phyloP scores from a whole-genome alignment of 2,113 vertebrate species.

The Chamaea fasciata region DNA sequence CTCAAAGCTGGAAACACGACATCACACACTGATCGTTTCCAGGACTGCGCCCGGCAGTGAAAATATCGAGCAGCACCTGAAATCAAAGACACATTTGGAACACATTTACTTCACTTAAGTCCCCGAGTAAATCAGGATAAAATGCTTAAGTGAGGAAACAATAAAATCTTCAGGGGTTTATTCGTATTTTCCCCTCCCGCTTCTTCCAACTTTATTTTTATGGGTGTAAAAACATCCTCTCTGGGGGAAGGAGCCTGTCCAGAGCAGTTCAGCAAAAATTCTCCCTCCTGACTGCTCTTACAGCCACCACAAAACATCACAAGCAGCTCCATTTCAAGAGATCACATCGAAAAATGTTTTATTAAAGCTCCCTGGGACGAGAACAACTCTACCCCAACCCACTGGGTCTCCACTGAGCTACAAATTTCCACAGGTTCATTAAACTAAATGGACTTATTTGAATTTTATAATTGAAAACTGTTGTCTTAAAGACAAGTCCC shows the following conservation, averaged over 20 bases:
- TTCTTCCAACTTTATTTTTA: not conserved
- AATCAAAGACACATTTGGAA: not conserved
- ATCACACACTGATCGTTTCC: not conserved
- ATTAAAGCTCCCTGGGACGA: not conserved
- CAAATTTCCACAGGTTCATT: conserved; percentile 12
- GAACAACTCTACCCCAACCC: not conserved
- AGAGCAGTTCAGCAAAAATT: not conserved
- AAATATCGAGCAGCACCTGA: not conserved
- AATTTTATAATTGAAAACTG: conserved; percentile 66
- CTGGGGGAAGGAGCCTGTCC: not conserved
- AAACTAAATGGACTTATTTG: conserved; percentile 42
- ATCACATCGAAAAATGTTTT: not conserved
- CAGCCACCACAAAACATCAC: not conserved
- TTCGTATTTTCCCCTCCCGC: fast-evolving
- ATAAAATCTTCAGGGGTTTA: not conserved
- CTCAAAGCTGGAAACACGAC: not conserved
- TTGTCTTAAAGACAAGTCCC: conserved; percentile 50
- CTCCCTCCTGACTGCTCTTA: not conserved
- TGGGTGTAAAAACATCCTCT: not conserved
- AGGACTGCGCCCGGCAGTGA: not conserved
- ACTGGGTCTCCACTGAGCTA: not conserved
- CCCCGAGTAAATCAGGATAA: not conserved
- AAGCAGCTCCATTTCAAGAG: not conserved
- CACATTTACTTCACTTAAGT: not conserved
- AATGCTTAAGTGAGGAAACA: fast-evolving